Conservation (phyloP, 2,888 invertebrate species). For the Phragmatobia fuliginosa region DNA sequence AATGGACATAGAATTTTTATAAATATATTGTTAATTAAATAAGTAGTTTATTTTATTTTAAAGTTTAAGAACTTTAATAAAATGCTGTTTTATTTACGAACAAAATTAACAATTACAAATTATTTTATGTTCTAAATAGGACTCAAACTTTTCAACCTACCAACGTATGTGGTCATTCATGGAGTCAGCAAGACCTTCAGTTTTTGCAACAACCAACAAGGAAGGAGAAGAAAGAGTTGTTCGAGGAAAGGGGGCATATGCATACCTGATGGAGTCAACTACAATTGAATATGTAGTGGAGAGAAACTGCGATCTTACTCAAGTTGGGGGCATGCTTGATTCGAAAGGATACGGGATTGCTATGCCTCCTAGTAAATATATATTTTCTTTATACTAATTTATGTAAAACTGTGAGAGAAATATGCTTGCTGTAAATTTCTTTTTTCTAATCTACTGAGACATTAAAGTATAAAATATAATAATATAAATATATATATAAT, state of each 20-base stretch:
- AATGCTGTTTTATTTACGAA: neutral
- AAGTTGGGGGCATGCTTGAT: conserved; percentile 96
- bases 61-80: too few relatives aligned
- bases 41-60: too few relatives aligned
- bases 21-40: too few relatives aligned
- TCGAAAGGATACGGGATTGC: conserved; percentile 98
- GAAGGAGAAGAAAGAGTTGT: conserved; percentile 97
- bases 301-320: conserved; percentile 95
- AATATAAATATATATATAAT: neutral
- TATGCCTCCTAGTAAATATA: conserved; percentile 93
- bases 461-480: neutral
- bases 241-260: conserved; percentile 95
- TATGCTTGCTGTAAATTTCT: neutral
- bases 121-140: conserved; percentile 80
- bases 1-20: too few relatives aligned
- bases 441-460: neutral
- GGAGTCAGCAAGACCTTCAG: conserved; percentile 94
- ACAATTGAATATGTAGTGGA: conserved; percentile 98
- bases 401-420: neutral
- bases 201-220: conserved; percentile 94
- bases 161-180: conserved; percentile 98
- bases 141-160: conserved; percentile 97
- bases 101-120: neutral
- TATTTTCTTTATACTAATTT: neutral
- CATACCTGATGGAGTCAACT: conserved; percentile 99